These are phyloP conservation scores for Balaeniceps rex DNA, from an alignment of 2,113 vertebrate genomes.

Conservation along the genomic window DNA sequence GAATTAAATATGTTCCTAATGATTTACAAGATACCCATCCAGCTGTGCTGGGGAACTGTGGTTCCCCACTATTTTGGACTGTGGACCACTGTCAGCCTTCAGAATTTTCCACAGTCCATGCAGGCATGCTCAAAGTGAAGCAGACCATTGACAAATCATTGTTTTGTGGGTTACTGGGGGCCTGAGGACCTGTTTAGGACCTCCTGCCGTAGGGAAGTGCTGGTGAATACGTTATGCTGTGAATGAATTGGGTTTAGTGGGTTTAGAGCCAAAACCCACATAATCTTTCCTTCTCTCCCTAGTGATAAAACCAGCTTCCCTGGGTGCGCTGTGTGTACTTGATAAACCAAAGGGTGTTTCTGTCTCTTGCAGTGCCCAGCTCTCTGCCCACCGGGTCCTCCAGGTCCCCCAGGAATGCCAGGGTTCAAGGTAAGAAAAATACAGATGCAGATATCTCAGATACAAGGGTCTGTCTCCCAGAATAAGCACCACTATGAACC, in stretches of 20 bases:
- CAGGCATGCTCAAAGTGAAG: not conserved
- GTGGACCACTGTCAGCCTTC: not conserved
- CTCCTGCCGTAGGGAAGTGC: not conserved
- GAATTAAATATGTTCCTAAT: not conserved
- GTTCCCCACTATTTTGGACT: not conserved
- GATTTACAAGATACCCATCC: not conserved
- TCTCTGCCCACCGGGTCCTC: slow-evolving; percentile 89
- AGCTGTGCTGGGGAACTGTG: not conserved
- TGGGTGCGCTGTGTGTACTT: not conserved
- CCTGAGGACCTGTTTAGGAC: not conserved
- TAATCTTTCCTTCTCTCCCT: not conserved
- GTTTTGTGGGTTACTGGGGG: not conserved
- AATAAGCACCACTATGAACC: rapidly evolving
- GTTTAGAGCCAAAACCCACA: not conserved
- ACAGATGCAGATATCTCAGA: no score
- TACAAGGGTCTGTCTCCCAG: not conserved
- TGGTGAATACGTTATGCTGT: no score
- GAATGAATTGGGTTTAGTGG: not conserved
- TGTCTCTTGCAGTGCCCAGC: slow-evolving; percentile 85
- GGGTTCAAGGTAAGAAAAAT: slow-evolving; percentile 88
- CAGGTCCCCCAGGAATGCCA: slow-evolving; percentile 92
- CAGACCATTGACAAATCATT: not conserved
- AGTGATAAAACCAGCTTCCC: not conserved
- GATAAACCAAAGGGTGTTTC: not conserved
- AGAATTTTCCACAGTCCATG: not conserved